Percentiles rank a stretch among this genome's conserved stretches.
These are phyloP conservation scores for Natrix natrix DNA, from an alignment of 2,797 vertebrate species.

Conservation along the genomic window DNA sequence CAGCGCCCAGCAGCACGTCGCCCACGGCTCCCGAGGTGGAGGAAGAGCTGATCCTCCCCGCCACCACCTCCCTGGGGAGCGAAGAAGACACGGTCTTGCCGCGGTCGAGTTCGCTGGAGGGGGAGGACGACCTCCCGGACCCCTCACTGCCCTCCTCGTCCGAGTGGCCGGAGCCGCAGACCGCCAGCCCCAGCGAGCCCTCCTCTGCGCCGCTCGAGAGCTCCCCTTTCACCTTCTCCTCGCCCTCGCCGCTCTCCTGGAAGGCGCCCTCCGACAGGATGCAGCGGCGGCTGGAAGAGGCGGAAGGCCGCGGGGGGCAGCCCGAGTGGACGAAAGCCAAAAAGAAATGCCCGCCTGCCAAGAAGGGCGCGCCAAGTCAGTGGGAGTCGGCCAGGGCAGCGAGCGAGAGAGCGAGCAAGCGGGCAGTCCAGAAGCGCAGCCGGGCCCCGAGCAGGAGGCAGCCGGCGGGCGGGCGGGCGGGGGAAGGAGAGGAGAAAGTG, in stretches of 20 bases:
- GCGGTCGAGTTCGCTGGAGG: neutral
- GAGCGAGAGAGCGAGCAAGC: too few relatives aligned
- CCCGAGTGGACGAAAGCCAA: neutral
- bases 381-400: neutral
- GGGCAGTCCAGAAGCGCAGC: too few relatives aligned
- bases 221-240: neutral
- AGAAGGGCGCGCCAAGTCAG: constrained; percentile 28
- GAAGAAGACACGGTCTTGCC: neutral
- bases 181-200: neutral
- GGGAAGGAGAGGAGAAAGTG: neutral
- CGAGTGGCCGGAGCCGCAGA: neutral
- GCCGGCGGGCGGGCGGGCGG: too few relatives aligned
- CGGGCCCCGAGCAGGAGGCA: too few relatives aligned
- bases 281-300: constrained; percentile 3
- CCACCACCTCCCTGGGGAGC: neutral
- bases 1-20: neutral
- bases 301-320: neutral
- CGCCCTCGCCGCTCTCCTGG: neutral
- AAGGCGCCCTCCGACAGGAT: constrained; percentile 3
- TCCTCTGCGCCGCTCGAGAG: neutral
- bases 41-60: neutral
- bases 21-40: constrained; percentile 10
- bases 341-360: constrained; percentile 21
- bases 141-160: neutral
- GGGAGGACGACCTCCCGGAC: neutral